Evolutionary conservation across 2,797 vertebrate genomes (phyloP), one percentile per base, ranked within the genome.

Genomic region (Melanogrammus aeglefinus): DNA sequence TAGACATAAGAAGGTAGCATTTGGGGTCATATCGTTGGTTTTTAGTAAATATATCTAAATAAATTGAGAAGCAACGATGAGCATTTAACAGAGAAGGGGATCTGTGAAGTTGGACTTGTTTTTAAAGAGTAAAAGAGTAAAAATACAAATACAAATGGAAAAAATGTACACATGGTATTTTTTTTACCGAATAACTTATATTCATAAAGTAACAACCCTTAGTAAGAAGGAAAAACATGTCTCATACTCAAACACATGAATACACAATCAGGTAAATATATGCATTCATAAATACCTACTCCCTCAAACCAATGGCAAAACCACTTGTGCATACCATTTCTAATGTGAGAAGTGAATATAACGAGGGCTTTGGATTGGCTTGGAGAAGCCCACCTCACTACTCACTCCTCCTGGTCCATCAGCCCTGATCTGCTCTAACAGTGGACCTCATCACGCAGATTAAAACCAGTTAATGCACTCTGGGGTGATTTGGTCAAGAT

Each of bases 361-460:
- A 51, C 18, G 4, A 51, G 16, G 47, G 47, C 47, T 21, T 18
- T 51, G 47, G 47, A 18, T 47, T 47, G 44, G 10, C 44, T 14
- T 5, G 18, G 57, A 24, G 57, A 63, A 24, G 57, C 57, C 21
- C 57, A 63, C 57, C 57, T 63, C 57, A 63, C 21, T 7, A 16
- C 21, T 63, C 57, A 63, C 57, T 6, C 57, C 57, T 63, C 21
- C 57, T 24, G 57, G 57, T 63, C 5, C 57, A n/a, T 18, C 57
- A n/a, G 57, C 57, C n/a, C 57, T 24, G 57, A 21, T 24, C 57
- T 24, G 38, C 75, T 63, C 21, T 29, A 6, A 6, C 76, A 77
- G 78, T 81, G 87, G 91, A 83, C 86, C 86, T 90, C 86, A 90
- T 88, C 87, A 86, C 78, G 83, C 86, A 89, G 87, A 91, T 91